These are phyloP conservation scores for Proctacanthus coquilletti DNA, from an alignment of 1,140 invertebrate genomes.

Conservation along the genomic window DNA sequence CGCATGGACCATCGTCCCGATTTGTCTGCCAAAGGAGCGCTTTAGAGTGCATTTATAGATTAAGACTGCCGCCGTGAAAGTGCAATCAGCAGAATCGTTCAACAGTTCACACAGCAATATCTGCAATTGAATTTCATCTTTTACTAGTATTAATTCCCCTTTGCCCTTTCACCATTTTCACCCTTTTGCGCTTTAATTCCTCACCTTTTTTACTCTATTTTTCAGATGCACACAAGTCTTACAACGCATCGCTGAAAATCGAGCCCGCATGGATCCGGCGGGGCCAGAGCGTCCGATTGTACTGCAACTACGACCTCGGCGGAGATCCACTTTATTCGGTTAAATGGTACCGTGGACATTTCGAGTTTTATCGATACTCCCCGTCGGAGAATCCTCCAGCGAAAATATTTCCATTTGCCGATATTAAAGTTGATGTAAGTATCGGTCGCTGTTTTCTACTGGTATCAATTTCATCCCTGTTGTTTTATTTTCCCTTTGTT, in stretches of 20 bases:
- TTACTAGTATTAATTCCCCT: too few relatives aligned
- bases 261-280: conserved; percentile 35
- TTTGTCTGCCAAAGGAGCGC: too few relatives aligned
- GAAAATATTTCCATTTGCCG: conserved; percentile 47
- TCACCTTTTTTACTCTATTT: not conserved
- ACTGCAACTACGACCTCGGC: conserved; percentile 54
- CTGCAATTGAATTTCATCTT: too few relatives aligned
- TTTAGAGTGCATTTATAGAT: too few relatives aligned
- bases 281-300: conserved; percentile 34
- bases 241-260: conserved; percentile 33
- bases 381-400: conserved; percentile 44
- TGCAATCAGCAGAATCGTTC: too few relatives aligned
- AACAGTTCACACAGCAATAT: too few relatives aligned
- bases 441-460: too few relatives aligned
- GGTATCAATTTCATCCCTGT: too few relatives aligned
- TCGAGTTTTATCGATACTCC: conserved; percentile 55
- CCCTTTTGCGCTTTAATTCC: not conserved
- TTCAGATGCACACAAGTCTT: conserved; percentile 14
- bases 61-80: too few relatives aligned
- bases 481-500: too few relatives aligned
- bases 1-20: too few relatives aligned
- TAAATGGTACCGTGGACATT: conserved; percentile 60
- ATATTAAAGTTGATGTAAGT: conserved; percentile 61
- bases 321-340: conserved; percentile 53
- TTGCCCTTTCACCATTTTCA: not conserved